A percentile compares a stretch with the other conserved stretches of the same genome.
Evolutionary conservation across 2,888 invertebrate species (phyloP).

Genomic region (Caenorhabditis japonica): DNA sequence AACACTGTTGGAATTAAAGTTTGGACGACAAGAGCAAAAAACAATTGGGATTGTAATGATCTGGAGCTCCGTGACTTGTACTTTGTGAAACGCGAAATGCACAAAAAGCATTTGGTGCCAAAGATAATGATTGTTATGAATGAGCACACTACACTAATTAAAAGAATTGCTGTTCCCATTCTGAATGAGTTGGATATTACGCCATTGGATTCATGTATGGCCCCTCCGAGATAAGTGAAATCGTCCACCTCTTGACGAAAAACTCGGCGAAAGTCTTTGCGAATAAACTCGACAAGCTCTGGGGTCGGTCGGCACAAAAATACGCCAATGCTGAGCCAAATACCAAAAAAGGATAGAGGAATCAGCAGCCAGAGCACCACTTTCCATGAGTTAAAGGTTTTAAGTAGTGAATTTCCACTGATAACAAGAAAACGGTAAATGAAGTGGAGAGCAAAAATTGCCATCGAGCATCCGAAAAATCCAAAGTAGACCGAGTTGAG

Average conservation of each 20-base stretch:
- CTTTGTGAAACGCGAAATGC: too few relatives aligned
- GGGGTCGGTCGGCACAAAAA: constrained; percentile 1
- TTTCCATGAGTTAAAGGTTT: neutral
- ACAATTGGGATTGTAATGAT: constrained; percentile 10
- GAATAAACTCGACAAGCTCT: too few relatives aligned
- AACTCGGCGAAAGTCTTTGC: too few relatives aligned
- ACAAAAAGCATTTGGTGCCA: neutral
- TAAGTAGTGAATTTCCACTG: neutral
- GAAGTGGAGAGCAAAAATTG: constrained; percentile 13
- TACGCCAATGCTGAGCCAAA: constrained; percentile 5
- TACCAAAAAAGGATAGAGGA: neutral
- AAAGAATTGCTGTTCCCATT: too few relatives aligned
- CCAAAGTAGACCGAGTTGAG: constrained; percentile 10
- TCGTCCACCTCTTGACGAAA: neutral
- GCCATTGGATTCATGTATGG: constrained; percentile 1
- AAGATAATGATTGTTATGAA: too few relatives aligned
- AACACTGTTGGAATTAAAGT: constrained; percentile 21
- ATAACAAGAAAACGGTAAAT: constrained; percentile 20
- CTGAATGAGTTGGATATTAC: too few relatives aligned
- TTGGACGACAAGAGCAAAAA: constrained; percentile 13
- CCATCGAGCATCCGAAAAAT: constrained; percentile 5
- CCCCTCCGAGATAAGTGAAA: constrained; percentile 9
- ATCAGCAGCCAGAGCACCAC: constrained; percentile 2
- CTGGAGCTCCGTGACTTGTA: neutral
- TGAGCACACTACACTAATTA: too few relatives aligned